Evolutionary conservation across 2,888 invertebrate genomes (phyloP).

Genomic region (Himalopsyche japonica): DNA sequence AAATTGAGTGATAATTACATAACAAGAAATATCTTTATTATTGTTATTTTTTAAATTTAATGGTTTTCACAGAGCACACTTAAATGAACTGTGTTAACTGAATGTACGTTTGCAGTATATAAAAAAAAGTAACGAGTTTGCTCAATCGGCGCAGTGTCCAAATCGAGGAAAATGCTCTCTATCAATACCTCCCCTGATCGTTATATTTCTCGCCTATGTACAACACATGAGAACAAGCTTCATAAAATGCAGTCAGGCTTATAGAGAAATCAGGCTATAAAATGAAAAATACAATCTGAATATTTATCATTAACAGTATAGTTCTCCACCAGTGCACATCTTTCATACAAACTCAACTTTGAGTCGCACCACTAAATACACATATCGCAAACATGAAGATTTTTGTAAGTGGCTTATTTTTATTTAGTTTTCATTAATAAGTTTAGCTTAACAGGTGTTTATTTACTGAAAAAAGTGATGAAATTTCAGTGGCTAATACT

Average conservation of each 20-base stretch:
- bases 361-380: neutral
- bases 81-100: too few relatives aligned
- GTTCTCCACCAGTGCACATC: constrained; percentile 26
- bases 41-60: too few relatives aligned
- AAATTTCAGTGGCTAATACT: too few relatives aligned
- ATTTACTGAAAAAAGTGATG: too few relatives aligned
- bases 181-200: neutral
- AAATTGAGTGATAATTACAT: too few relatives aligned
- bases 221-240: constrained; percentile 12
- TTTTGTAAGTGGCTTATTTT: constrained; percentile 28
- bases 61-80: too few relatives aligned
- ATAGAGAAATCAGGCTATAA: constrained; percentile 35
- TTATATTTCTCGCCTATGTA: constrained; percentile 2
- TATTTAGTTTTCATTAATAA: too few relatives aligned
- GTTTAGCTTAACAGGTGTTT: too few relatives aligned
- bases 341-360: neutral
- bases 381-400: constrained; percentile 26
- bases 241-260: constrained; percentile 15
- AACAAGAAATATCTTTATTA: too few relatives aligned
- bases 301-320: constrained; percentile 25
- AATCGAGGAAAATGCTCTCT: constrained; percentile 3
- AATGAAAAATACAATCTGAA: constrained; percentile 19
- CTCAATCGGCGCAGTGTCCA: neutral
- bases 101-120: too few relatives aligned
- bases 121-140: too few relatives aligned